Evolutionary conservation across 1,140 invertebrate genomes (phyloP).

Genomic region (Lamellibrachia luymesi): DNA sequence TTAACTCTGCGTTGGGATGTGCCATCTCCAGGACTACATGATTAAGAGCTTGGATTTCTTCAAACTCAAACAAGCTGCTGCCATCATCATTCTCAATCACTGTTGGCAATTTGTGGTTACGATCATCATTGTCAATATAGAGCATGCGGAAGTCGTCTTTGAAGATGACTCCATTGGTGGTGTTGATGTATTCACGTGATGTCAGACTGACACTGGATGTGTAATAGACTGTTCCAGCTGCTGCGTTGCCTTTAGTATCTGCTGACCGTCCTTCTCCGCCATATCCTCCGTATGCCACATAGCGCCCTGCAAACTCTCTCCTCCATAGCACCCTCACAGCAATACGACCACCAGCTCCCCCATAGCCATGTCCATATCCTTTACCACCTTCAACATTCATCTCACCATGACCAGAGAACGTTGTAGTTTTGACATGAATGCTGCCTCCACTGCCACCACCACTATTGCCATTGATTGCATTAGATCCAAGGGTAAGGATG

Average conservation of each 20-base stretch:
- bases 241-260: constrained; percentile 32
- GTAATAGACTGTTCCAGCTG: constrained; percentile 41
- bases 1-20: constrained; percentile 30
- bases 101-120: constrained; percentile 38
- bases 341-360: constrained; percentile 41
- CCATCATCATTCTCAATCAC: constrained; percentile 34
- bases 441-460: constrained; percentile 45
- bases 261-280: constrained; percentile 13
- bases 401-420: constrained; percentile 43
- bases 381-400: constrained; percentile 36
- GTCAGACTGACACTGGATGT: constrained; percentile 32
- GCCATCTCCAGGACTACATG: constrained; percentile 40
- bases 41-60: constrained; percentile 38
- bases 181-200: constrained; percentile 31
- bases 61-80: constrained; percentile 35
- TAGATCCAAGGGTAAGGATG: constrained; percentile 32
- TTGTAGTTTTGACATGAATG: constrained; percentile 36
- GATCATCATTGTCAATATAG: constrained; percentile 42
- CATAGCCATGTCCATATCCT: constrained; percentile 34
- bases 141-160: constrained; percentile 36
- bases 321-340: constrained; percentile 37
- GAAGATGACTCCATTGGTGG: constrained; percentile 31
- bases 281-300: constrained; percentile 36
- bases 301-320: constrained; percentile 39
- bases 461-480: constrained; percentile 30